phyloP scores from a whole-genome alignment of 2,113 vertebrate genomes.

The Peucedramus taeniatus region DNA sequence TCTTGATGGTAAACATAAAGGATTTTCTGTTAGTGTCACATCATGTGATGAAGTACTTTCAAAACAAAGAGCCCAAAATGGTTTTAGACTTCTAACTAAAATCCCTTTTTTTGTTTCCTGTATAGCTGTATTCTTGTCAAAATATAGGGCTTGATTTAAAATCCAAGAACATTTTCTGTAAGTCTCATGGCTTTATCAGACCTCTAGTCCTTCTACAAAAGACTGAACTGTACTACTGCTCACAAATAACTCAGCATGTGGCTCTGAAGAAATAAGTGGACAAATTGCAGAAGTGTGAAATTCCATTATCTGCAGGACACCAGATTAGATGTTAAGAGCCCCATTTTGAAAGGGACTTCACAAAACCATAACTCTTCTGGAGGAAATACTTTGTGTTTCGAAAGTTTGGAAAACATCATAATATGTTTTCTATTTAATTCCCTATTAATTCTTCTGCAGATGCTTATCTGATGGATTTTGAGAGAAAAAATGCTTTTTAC shows the following conservation, averaged over 20 bases:
- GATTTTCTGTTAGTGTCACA: not conserved
- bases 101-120: accelerated
- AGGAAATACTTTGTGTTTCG: not conserved
- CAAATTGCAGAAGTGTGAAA: not conserved
- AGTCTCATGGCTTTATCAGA: not conserved
- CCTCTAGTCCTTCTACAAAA: not conserved
- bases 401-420: not conserved
- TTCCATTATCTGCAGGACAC: not conserved
- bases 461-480: not conserved
- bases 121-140: not conserved
- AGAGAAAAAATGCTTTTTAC: not conserved
- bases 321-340: not conserved
- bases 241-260: not conserved
- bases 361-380: not conserved
- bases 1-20: accelerated
- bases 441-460: not conserved
- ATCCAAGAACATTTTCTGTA: not conserved
- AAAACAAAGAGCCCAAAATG: not conserved
- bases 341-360: not conserved
- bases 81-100: not conserved
- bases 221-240: not conserved
- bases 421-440: not conserved
- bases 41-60: not conserved
- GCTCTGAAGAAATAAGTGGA: not conserved
- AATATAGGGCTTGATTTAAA: not conserved